Percentiles rank a stretch among this genome's conserved stretches.
These are phyloP conservation scores for Andricus curvator DNA, from an alignment of 2,888 invertebrate genomes.

Conservation along the genomic window DNA sequence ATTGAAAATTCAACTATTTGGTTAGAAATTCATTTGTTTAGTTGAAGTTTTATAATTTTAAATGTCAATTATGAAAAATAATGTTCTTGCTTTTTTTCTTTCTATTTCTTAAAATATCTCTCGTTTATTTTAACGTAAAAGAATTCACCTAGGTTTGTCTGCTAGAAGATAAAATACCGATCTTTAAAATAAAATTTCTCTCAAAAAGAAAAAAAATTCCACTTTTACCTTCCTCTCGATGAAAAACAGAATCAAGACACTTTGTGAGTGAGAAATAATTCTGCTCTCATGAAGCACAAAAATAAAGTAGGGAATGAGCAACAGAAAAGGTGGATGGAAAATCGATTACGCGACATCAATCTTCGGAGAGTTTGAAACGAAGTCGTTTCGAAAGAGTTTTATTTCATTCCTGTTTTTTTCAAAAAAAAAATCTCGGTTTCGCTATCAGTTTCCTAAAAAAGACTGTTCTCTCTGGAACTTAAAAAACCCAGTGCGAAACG, in stretches of 20 bases:
- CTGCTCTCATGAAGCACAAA: not conserved
- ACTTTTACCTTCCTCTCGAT: not conserved
- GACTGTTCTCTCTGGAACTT: not conserved
- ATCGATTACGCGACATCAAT: slow-evolving; percentile 30
- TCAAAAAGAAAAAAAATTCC: not conserved
- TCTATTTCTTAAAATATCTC: too few relatives aligned
- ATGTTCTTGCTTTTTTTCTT: too few relatives aligned
- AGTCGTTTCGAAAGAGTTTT: slow-evolving; percentile 7
- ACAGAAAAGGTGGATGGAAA: slow-evolving; percentile 15
- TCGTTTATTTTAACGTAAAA: too few relatives aligned
- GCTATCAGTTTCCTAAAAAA: not conserved
- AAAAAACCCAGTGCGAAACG: not conserved
- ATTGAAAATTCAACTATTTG: too few relatives aligned
- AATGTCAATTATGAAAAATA: too few relatives aligned
- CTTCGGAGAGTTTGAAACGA: not conserved
- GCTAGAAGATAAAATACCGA: not conserved
- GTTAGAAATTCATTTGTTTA: too few relatives aligned
- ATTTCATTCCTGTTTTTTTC: not conserved
- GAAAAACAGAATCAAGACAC: not conserved
- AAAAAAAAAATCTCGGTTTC: not conserved
- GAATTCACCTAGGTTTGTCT: too few relatives aligned
- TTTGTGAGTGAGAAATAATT: slow-evolving; percentile 26
- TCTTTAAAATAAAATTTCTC: not conserved
- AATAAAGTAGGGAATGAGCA: not conserved
- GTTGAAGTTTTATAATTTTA: too few relatives aligned